Conservation (phyloP, 1,140 invertebrate genomes). For the Batillaria attramentaria region DNA sequence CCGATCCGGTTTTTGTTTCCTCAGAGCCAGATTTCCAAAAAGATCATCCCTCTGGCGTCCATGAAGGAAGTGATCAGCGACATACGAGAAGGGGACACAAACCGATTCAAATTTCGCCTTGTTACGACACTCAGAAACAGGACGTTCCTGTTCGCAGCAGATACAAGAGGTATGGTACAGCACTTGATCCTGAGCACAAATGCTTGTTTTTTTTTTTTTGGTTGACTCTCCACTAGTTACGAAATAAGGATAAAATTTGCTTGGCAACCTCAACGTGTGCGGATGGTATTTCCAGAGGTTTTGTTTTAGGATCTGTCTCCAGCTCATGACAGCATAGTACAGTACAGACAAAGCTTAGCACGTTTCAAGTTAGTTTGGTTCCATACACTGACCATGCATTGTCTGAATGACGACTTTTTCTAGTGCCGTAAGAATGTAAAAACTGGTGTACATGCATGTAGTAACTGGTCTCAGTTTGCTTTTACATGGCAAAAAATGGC, state of each 20-base stretch:
- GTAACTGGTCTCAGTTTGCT: too few species aligned
- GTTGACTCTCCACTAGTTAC: too few species aligned
- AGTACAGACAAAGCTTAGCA: too few species aligned
- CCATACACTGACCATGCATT: too few species aligned
- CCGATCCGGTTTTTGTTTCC: too few species aligned
- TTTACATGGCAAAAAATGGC: too few species aligned
- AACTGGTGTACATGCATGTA: too few species aligned
- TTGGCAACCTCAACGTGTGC: background rate
- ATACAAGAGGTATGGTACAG: conserved; percentile 58
- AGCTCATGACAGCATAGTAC: too few species aligned
- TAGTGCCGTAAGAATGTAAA: too few species aligned
- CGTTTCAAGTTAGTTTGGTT: too few species aligned
- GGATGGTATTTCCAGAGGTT: background rate
- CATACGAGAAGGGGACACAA: conserved; percentile 59
- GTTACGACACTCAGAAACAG: conserved; percentile 52
- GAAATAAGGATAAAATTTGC: background rate
- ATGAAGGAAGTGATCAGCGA: conserved; percentile 63
- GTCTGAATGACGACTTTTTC: too few species aligned
- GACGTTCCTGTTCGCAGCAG: conserved; percentile 59
- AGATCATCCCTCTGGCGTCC: conserved; percentile 65
- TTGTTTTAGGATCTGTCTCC: background rate
- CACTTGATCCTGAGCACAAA: background rate
- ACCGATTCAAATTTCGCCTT: conserved; percentile 60
- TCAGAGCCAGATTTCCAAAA: conserved; percentile 66
- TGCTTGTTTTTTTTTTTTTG: background rate